Evolutionary conservation across 2,797 vertebrate species (phyloP), one percentile per base, ranked within the genome.

Genomic region (Poecilia wingei): DNA sequence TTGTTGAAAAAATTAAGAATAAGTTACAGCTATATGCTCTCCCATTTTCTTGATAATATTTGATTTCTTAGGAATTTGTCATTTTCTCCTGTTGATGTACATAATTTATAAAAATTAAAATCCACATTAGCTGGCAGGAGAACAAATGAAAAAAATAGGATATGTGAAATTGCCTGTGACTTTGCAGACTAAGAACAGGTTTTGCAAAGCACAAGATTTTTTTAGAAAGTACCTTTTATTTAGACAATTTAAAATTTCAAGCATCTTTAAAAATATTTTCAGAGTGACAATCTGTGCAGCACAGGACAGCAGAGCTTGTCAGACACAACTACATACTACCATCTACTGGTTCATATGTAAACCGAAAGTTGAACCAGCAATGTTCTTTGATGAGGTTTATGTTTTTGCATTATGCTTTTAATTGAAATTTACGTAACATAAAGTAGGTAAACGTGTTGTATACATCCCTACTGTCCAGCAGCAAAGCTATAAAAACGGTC

Each of bases 261-360:
- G 7, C 7, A 51, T 22, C 20, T 51, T 51, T 14, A 16, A 33
- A 20, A 68, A 22, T 10, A 1, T 43, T 41, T 2, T 41, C 7
- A 41, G 20, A n/a, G 14, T 41, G 36, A 16, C 51, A 55, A 10
- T 61, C 6, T 57, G 25, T 18, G 41, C 33, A 43, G 22, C 53
- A 31, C 22, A 41, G 20, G 10, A 70, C 22, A n/a, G 22, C 25
- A 6, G 20, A 43, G 22, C 22, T 20, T 20, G 13, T 70, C 39
- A 81, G 2, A 78, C 12, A 49, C 20, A 81, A 75, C 66, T 75
- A 79, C 82, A 75, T 43, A 76, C 0, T 57, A 55, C 86, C 73
- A 84, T 87, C 93, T 94, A 84, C 85, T 94, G 94, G 92, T 33
- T 36, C 3, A 33, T 1, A 45, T 39, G 39, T 78, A 45, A 85